Evolutionary conservation across 2,113 vertebrate species (phyloP), one percentile per base, ranked within the genome.

Genomic region (Chamaetylas fuelleborni): DNA sequence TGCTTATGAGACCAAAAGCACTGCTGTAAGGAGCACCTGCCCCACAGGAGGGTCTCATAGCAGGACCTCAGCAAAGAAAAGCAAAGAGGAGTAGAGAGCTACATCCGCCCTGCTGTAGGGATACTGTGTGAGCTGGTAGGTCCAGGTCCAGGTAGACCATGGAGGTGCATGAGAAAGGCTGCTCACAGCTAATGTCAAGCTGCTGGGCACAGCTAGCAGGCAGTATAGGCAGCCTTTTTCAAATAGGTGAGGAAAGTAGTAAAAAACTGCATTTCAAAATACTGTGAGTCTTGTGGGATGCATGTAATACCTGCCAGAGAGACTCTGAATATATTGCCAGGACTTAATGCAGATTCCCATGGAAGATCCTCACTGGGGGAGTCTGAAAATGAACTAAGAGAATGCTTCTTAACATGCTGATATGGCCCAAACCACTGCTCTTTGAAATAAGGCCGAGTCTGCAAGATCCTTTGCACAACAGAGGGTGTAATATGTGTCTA

Each of bases 141-240:
- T 38, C 4, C 0, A 2, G 12, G 15, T 28, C 6, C 17, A 38
- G 19, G 13, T 7, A 33, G 33, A 47, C 53, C 26, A 8, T 9
- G 16, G 26, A 8, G 7, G 3, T 43, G 5, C 2, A 2, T 45
- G 71, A 61, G 31, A 50, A 90, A 53, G 22, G 26, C 28, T 82
- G 23, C 24, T 85, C 31, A 14, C 0, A 2, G 17, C 34, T 69
- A 8, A 80, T 19, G 34, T 28, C 38, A 42, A n/a, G 34, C 10
- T 81, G 33, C 40, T 67, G 51, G 61, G 33, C 20, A n/a, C 17
- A 67, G 60, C 9, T 0, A 3, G 36, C 33, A 65, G 50, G 24
- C 11, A 40, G 13, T 25, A 51, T 4, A 48, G 29, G 28, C 36
- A 69, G 13, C 22, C 24, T 67, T 50, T 69, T 57, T 86, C 79